These are phyloP conservation scores for Andrena minutula DNA, from an alignment of 2,888 invertebrate species.

Conservation along the genomic window DNA sequence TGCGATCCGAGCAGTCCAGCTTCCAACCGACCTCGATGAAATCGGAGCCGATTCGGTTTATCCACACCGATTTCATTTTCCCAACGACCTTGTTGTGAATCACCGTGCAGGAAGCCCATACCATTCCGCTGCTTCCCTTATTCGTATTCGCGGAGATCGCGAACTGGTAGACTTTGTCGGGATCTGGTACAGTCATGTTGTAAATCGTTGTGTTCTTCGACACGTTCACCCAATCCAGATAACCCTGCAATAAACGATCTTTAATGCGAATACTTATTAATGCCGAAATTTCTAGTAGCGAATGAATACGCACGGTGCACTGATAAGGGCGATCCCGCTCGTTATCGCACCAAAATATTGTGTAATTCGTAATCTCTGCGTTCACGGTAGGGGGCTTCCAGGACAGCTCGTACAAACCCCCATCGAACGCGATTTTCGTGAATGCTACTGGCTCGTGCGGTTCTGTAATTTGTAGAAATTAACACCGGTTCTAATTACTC, in stretches of 20 bases:
- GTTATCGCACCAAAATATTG: conserved; percentile 92
- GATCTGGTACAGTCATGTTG: conserved; percentile 88
- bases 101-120: conserved; percentile 92
- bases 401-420: conserved; percentile 90
- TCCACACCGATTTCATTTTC: conserved; percentile 87
- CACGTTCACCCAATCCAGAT: conserved; percentile 88
- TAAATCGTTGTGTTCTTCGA: conserved; percentile 85
- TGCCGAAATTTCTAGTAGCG: not conserved
- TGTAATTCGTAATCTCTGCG: conserved; percentile 89
- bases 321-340: conserved; percentile 87
- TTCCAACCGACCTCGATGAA: conserved; percentile 91
- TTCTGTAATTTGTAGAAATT: conserved; percentile 76
- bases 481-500: no score
- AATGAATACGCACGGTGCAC: conserved; percentile 85
- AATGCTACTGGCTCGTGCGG: conserved; percentile 87
- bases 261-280: conserved; percentile 5
- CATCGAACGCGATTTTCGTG: conserved; percentile 90
- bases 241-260: conserved; percentile 85
- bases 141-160: conserved; percentile 92
- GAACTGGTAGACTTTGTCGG: conserved; percentile 89
- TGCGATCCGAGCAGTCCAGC: conserved; percentile 91
- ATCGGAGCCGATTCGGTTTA: conserved; percentile 85
- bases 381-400: conserved; percentile 89
- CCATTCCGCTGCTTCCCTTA: conserved; percentile 92
- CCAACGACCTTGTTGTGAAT: conserved; percentile 85